Base-by-base conservation (phyloP, 1,140 invertebrate genomes). In the Bathynomus jamesi region DNA sequence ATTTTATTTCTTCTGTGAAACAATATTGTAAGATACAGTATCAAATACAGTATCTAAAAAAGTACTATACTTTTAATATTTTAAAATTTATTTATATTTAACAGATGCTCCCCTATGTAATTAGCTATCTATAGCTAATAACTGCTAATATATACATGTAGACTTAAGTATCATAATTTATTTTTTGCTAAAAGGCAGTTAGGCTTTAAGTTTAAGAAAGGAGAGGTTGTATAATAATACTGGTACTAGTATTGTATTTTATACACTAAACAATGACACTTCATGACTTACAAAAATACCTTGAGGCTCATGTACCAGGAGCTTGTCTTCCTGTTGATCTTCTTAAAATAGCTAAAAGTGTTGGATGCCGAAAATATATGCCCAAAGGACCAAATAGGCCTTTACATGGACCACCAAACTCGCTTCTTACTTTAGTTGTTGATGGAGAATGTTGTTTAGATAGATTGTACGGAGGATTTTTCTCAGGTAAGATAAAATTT, bases 371-470 rank as follows among this genome's bases (percentile, higher is more conserved):
- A 28, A 28, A 11, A 28, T 24, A 24, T 11, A 21, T 63, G 5
- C 21, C 27, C 11, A 61, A 69, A 69, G 53, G 67, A 69, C 32
- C 66, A 30, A 53, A 46, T 40, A 67, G 3, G 1, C 21, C 67
- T 69, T 28, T 28, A 8, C 2, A 5, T 69, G 32, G 32, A 8
- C 32, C 3, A 25, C 24, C 67, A 24, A 61, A 69, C 10, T 29
- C 67, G 24, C 71, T 65, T 28, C 85, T 93, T 75, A 87, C 88
- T 79, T 83, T 96, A 61, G 90, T 94, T 73, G 86, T 95, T 2
- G 93, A 96, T 84, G 93, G 89, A 65, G 93, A 96, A 83, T 92
- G 91, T 80, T 95, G 93, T 81, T 83, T 96, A 64, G 92, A 95
- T 83, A 85, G 94, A 78, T 84, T 96, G n/a, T 96, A 96, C 81